These are phyloP conservation scores for Motacilla tschutschensis DNA, from an alignment of 2,113 vertebrate species.

Conservation along the genomic window DNA sequence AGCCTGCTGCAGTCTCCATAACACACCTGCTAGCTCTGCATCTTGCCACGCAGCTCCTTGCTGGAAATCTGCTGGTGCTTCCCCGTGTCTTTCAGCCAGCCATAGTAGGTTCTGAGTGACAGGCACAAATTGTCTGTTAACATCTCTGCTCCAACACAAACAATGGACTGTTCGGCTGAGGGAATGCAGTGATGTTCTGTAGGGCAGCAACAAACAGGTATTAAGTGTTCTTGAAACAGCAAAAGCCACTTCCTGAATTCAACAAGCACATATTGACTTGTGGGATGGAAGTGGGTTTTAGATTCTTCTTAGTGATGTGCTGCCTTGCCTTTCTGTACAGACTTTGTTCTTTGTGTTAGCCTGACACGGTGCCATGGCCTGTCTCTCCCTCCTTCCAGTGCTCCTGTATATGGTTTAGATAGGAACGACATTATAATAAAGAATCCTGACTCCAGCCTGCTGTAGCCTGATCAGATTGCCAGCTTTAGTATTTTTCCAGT, in stretches of 20 bases:
- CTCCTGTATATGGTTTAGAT: not conserved
- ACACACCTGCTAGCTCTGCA: not conserved
- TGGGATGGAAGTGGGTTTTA: slow-evolving; percentile 48
- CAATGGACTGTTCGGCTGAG: slow-evolving; percentile 1
- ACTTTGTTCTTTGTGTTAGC: slow-evolving; percentile 43
- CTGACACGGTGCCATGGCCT: not conserved
- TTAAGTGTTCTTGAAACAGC: slow-evolving; percentile 61
- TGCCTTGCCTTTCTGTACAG: slow-evolving; percentile 10
- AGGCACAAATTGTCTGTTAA: slow-evolving; percentile 1
- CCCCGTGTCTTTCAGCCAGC: not conserved
- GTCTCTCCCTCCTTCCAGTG: not conserved
- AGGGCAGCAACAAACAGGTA: slow-evolving; percentile 57
- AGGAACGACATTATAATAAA: not conserved
- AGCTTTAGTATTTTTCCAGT: not conserved
- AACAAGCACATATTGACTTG: slow-evolving; percentile 35
- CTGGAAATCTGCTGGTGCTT: not conserved
- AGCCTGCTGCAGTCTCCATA: not conserved
- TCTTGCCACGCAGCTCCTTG: not conserved
- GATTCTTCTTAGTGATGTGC: slow-evolving; percentile 7
- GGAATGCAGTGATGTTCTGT: not conserved
- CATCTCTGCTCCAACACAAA: slow-evolving; percentile 9
- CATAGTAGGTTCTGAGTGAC: not conserved
- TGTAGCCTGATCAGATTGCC: not conserved
- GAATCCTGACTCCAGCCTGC: not conserved
- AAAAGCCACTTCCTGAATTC: slow-evolving; percentile 64